phyloP scores from a whole-genome alignment of 92 coral and sea anemone genomes.

The Parazoanthus atlanticus region DNA sequence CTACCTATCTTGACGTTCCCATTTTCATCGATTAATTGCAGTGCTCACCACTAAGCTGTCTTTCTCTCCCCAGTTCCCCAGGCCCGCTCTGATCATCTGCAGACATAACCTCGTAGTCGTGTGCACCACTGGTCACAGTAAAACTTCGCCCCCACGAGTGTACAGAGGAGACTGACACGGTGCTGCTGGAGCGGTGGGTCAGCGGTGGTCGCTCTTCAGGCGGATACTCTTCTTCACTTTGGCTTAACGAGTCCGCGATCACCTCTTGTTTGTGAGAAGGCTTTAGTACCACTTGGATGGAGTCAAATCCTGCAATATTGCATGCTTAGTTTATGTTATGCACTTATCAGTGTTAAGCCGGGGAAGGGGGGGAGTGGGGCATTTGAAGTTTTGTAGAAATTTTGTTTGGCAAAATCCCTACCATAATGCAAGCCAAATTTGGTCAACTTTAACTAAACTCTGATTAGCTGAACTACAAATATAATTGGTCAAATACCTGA shows the following conservation, averaged over 20 bases:
- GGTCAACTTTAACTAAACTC: too few relatives aligned
- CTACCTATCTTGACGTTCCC: too few relatives aligned
- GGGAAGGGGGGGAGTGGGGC: too few relatives aligned
- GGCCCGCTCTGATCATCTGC: background rate
- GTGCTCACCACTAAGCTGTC: background rate
- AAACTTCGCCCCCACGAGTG: conserved; percentile 34
- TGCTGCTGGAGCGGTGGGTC: conserved; percentile 23
- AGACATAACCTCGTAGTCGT: background rate
- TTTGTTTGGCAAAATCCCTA: too few relatives aligned
- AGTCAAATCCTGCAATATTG: conserved; percentile 58
- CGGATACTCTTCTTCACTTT: background rate
- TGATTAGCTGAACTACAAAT: too few relatives aligned
- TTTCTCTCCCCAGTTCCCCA: background rate
- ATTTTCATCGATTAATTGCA: background rate
- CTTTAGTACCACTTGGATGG: conserved; percentile 65
- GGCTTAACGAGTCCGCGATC: background rate
- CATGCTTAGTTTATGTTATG: background rate
- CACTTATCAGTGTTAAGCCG: background rate
- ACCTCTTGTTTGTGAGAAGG: conserved; percentile 33
- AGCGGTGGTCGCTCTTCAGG: conserved; percentile 6
- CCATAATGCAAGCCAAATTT: too few relatives aligned
- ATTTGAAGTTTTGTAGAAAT: too few relatives aligned
- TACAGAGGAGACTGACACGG: conserved; percentile 42
- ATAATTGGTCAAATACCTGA: too few relatives aligned
- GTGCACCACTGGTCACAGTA: background rate